Percentiles rank a stretch among this genome's conserved stretches.
phyloP scores from a whole-genome alignment of 2,113 vertebrate genomes.

The Ophthalmolycus amberensis region DNA sequence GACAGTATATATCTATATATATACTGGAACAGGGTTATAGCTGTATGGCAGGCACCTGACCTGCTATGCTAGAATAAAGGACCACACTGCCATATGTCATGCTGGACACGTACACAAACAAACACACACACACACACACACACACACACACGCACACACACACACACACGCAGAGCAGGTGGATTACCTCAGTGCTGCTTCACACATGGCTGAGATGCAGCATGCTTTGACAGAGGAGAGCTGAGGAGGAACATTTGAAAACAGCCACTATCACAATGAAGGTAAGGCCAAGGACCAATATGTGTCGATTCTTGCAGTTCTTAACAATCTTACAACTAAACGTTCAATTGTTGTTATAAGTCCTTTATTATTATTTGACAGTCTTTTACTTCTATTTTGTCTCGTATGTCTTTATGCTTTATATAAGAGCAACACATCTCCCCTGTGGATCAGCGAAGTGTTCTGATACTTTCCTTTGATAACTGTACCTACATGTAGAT shows the following conservation, averaged over 20 bases:
- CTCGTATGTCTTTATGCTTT: background rate
- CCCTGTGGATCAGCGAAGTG: background rate
- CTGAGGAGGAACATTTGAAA: conserved; percentile 14
- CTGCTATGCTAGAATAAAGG: background rate
- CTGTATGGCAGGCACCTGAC: conserved; percentile 11
- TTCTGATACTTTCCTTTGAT: background rate
- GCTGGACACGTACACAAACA: conserved; percentile 13
- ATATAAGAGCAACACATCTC: background rate
- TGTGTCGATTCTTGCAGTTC: background rate
- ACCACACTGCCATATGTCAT: conserved; percentile 33
- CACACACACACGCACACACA: background rate
- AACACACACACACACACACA: conserved; percentile 22
- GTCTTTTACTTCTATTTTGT: background rate
- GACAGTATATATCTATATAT: too few species aligned
- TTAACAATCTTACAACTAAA: background rate
- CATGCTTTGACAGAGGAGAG: conserved; percentile 1
- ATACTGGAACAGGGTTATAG: conserved; percentile 7
- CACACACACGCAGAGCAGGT: conserved; percentile 9
- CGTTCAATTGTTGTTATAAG: background rate
- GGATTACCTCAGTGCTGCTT: conserved; percentile 51
- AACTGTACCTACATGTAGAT: background rate
- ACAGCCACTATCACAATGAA: conserved; percentile 40
- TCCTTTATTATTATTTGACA: too few species aligned
- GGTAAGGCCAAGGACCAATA: conserved; percentile 31
- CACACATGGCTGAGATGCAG: conserved; percentile 40